Evolutionary conservation across 2,888 invertebrate genomes (phyloP).

Genomic region (Horisme vitalbata): DNA sequence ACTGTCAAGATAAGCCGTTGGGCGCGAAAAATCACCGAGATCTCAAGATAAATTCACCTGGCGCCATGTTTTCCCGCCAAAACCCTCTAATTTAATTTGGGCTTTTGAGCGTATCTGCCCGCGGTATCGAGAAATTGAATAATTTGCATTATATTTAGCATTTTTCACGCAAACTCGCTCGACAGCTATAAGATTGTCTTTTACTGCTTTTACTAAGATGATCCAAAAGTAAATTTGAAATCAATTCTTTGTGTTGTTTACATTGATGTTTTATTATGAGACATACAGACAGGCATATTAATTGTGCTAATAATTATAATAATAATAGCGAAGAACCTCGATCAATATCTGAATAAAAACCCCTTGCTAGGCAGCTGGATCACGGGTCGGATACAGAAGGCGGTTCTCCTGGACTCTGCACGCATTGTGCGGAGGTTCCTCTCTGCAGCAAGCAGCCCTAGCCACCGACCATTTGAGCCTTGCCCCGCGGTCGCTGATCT

Average conservation of each 20-base stretch:
- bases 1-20: constrained; percentile 5
- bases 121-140: constrained; percentile 20
- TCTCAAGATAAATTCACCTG: constrained; percentile 21
- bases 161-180: constrained; percentile 12
- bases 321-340: too few relatives aligned
- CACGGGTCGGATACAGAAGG: too few relatives aligned
- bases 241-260: background rate
- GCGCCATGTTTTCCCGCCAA: constrained; percentile 15
- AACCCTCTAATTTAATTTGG: constrained; percentile 24
- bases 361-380: too few relatives aligned
- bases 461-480: too few relatives aligned
- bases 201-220: background rate
- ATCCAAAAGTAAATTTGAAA: background rate
- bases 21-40: constrained; percentile 15
- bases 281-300: too few relatives aligned
- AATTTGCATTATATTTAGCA: constrained; percentile 21
- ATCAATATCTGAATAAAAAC: too few relatives aligned
- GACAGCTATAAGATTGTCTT: constrained; percentile 13
- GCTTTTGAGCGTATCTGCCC: constrained; percentile 13
- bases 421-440: too few relatives aligned
- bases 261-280: background rate
- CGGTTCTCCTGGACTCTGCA: too few relatives aligned
- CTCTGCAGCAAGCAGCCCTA: too few relatives aligned
- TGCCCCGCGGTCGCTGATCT: too few relatives aligned
- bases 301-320: too few relatives aligned